Percentiles rank a stretch among this genome's conserved stretches.
Evolutionary conservation across 2,797 vertebrate genomes (phyloP).

Genomic region (Coendou prehensilis): DNA sequence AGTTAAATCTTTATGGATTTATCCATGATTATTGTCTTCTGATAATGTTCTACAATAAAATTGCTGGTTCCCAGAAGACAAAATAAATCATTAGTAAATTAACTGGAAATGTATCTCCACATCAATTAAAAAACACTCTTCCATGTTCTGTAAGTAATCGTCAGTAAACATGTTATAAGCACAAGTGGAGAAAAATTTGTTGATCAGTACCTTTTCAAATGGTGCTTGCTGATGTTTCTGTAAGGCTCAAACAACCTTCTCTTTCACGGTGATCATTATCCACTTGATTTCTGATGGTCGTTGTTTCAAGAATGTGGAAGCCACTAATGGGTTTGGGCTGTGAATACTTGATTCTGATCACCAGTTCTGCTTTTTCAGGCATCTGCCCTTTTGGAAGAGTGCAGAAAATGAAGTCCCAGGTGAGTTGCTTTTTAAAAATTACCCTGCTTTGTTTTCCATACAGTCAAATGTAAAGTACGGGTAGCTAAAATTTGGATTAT

Average conservation of each 20-base stretch:
- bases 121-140: not conserved
- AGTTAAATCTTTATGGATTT: not conserved
- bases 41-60: conserved; percentile 3
- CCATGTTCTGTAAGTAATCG: not conserved
- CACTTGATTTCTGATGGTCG: not conserved
- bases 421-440: conserved; percentile 50
- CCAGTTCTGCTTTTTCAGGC: conserved; percentile 45
- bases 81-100: conserved; percentile 26
- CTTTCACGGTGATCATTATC: not conserved
- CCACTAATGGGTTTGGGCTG: not conserved
- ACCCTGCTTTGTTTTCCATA: not conserved
- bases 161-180: not conserved
- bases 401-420: conserved; percentile 70
- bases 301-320: conserved; percentile 23
- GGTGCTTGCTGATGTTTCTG: not conserved
- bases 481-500: conserved; percentile 14
- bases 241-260: not conserved
- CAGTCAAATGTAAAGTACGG: not conserved
- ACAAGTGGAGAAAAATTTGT: not conserved
- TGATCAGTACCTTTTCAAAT: not conserved
- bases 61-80: not conserved
- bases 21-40: not conserved
- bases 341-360: not conserved
- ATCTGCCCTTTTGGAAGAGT: conserved; percentile 17
- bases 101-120: not conserved